Percentiles rank a stretch among this genome's conserved stretches.
These are phyloP conservation scores for Arion vulgaris DNA, from an alignment of 1,140 invertebrate species.

Conservation along the genomic window DNA sequence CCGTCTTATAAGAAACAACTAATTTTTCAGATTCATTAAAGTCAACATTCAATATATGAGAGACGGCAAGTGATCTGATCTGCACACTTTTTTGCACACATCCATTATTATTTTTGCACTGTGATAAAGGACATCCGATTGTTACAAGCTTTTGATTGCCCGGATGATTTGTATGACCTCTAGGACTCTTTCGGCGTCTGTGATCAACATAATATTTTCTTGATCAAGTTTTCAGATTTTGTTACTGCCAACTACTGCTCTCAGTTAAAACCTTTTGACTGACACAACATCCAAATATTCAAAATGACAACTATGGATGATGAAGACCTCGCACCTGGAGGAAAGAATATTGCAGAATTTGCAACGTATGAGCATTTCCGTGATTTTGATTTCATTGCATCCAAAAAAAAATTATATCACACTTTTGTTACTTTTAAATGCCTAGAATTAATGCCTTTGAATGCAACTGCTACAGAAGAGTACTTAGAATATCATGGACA, in stretches of 20 bases:
- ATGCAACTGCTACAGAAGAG: too few relatives aligned
- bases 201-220: background rate
- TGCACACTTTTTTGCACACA: too few relatives aligned
- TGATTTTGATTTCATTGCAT: too few relatives aligned
- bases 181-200: background rate
- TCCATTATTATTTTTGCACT: background rate
- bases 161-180: background rate
- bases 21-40: too few relatives aligned
- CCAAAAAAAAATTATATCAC: too few relatives aligned
- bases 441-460: too few relatives aligned
- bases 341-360: constrained; percentile 34
- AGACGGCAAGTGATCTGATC: too few relatives aligned
- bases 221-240: background rate
- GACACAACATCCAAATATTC: background rate
- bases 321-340: constrained; percentile 34
- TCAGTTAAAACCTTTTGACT: too few relatives aligned
- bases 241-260: background rate
- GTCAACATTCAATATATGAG: too few relatives aligned
- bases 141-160: background rate
- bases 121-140: background rate
- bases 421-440: too few relatives aligned
- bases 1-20: too few relatives aligned
- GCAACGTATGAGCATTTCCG: constrained; percentile 16
- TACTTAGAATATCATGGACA: too few relatives aligned
- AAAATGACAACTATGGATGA: constrained; percentile 23